Base-by-base conservation (phyloP, 2,113 vertebrate species). In the Dipodomys stephensi region DNA sequence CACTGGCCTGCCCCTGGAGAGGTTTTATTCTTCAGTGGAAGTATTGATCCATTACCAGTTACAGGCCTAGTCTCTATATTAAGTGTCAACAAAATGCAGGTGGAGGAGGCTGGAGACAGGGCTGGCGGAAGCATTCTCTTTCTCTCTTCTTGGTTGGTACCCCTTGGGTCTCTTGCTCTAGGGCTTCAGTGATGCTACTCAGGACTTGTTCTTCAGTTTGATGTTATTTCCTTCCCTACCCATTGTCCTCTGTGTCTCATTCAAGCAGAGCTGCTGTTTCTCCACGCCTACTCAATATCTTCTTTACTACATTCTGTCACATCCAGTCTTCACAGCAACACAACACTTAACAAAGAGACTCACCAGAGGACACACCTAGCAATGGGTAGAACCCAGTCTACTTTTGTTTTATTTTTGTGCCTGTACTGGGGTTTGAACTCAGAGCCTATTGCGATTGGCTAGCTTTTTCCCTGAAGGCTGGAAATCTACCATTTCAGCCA, bases 31-130 rank as follows among this genome's bases (percentile, higher is more conserved):
- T 88, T 97, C 91, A 3, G 12, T 65, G 19, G 68, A 12, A 0
- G 78, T 97, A 97, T 96, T 94, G 98, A 97, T 96, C 96, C 96
- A 84, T 96, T 86, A 11, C 81, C 89, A 46, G 89, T 96, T 83
- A 16, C 90, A 92, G 83, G 96, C 93, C 92, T 81, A 46, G 84
- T 96, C 95, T 88, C 95, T 96, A 46, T 85, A 76, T 96, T 94
- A 96, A 97, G 96, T 96, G 92, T 96, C 96, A 97, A 65, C 83
- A 80, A 80, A 96, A 86, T 27, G 0, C 87, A 76, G 83, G 86
- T 72, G 27, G 69, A 32, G 35, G 83, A 91, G 53, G 83, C 79
- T 10, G 0, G 7, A 1, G n/a, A 57, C 23, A 57, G 49, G 87
- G 78, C 64, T 32, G 25, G 9, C 0, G 0, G 60, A 72, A 4